phyloP scores from a whole-genome alignment of 1,140 invertebrate genomes.

The Drosophila trapezifrons region DNA sequence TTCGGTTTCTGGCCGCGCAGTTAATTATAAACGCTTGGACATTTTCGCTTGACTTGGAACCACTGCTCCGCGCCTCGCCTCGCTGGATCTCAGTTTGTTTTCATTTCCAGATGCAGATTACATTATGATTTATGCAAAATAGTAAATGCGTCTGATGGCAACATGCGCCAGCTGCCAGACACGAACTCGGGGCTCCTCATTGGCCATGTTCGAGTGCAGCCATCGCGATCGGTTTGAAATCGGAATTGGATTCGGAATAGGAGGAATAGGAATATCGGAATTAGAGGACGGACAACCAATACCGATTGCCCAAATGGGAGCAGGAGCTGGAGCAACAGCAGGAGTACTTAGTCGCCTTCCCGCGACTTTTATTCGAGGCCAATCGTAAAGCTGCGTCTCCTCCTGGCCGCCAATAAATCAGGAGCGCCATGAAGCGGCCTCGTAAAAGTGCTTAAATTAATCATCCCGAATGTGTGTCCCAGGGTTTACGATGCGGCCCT shows the following conservation, averaged over 20 bases:
- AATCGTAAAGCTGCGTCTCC: slow-evolving; percentile 63
- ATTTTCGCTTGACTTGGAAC: slow-evolving; percentile 67
- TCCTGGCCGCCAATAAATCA: slow-evolving; percentile 77
- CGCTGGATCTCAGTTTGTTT: slow-evolving; percentile 64
- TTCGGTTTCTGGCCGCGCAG: slow-evolving; percentile 74
- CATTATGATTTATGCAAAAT: slow-evolving; percentile 84
- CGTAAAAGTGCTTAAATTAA: slow-evolving; percentile 84
- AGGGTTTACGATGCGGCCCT: slow-evolving; percentile 69
- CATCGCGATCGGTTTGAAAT: slow-evolving; percentile 34
- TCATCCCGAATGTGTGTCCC: slow-evolving; percentile 79
- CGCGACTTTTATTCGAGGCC: slow-evolving; percentile 44
- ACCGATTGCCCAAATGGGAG: slow-evolving; percentile 17
- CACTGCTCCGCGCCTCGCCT: slow-evolving; percentile 6
- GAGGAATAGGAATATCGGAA: background rate
- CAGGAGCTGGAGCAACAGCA: slow-evolving; percentile 1
- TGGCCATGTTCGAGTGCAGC: slow-evolving; percentile 28
- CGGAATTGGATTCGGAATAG: slow-evolving; percentile 20
- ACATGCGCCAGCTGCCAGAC: slow-evolving; percentile 71
- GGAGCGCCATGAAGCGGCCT: slow-evolving; percentile 75
- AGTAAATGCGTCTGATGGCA: slow-evolving; percentile 83
- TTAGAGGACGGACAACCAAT: slow-evolving; percentile 7
- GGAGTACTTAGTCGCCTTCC: slow-evolving; percentile 29
- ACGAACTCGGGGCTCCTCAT: slow-evolving; percentile 33
- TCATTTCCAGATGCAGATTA: slow-evolving; percentile 84
- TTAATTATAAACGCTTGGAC: slow-evolving; percentile 84